phyloP scores from a whole-genome alignment of 2,113 vertebrate genomes.

The Zootoca vivipara region DNA sequence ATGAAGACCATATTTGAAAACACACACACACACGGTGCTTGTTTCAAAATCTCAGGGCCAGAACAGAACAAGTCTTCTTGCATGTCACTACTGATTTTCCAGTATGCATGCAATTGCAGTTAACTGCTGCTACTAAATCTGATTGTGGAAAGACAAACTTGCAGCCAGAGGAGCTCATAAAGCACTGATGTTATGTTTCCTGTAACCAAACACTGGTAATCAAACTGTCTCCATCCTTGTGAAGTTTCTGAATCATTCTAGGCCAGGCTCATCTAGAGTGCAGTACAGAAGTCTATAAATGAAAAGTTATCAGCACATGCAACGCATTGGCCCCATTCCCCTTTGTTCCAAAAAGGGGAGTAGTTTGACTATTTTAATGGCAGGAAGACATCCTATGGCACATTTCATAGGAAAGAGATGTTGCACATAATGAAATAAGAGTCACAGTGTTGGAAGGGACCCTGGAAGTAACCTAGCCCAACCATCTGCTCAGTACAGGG shows the following conservation, averaged over 20 bases:
- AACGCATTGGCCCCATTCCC: neutral
- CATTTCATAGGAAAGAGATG: no score
- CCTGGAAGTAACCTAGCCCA: no score
- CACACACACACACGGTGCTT: neutral
- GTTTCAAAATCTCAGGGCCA: neutral
- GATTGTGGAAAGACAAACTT: neutral
- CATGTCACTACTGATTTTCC: neutral
- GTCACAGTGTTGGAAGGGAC: no score
- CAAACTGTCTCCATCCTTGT: neutral
- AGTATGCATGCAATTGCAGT: neutral
- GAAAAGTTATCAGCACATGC: neutral
- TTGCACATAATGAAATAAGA: no score
- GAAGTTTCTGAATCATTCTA: neutral
- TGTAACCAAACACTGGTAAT: neutral
- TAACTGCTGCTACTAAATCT: neutral
- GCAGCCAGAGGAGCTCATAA: neutral
- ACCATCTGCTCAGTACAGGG: no score
- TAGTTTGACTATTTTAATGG: neutral
- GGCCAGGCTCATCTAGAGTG: neutral
- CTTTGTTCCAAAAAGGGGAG: neutral
- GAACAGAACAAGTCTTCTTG: neutral
- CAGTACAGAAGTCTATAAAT: neutral
- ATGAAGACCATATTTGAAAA: neutral
- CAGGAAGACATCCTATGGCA: neutral
- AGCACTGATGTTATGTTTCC: neutral